Percentiles rank a stretch among this genome's conserved stretches.
phyloP scores from a whole-genome alignment of 2,888 invertebrate genomes.

The Stratiomys singularior region DNA sequence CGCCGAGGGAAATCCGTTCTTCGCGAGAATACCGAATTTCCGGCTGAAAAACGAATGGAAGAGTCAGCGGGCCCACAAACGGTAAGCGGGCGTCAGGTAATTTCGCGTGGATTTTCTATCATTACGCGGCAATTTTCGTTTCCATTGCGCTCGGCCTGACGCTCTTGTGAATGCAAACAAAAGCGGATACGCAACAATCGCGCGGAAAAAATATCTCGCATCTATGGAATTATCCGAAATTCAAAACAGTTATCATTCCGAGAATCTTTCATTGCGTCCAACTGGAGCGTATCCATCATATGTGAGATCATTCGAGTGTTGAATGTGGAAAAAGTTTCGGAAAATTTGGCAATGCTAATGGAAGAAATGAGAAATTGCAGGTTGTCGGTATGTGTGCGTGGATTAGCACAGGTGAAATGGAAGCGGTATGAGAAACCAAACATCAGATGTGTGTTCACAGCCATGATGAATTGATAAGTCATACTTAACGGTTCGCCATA shows the following conservation, averaged over 20 bases:
- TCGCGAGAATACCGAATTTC: slow-evolving; percentile 16
- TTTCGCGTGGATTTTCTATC: background rate
- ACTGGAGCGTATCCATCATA: background rate
- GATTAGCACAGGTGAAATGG: too few species aligned
- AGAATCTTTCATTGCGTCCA: background rate
- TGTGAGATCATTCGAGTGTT: background rate
- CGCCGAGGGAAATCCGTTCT: slow-evolving; percentile 2
- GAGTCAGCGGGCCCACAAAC: background rate
- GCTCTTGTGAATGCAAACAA: background rate
- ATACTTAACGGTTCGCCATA: too few species aligned
- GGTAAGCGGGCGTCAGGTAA: background rate
- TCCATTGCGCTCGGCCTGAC: background rate
- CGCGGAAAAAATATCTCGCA: background rate
- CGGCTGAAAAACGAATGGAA: slow-evolving; percentile 1
- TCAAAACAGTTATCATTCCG: slow-evolving; percentile 5
- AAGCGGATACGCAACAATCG: background rate
- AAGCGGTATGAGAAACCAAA: too few species aligned
- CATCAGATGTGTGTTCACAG: too few species aligned
- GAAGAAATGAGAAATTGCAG: background rate
- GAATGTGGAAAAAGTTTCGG: background rate
- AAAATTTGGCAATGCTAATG: background rate
- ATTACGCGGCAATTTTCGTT: background rate
- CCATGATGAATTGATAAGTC: too few species aligned
- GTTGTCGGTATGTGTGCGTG: background rate
- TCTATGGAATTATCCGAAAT: slow-evolving; percentile 2